phyloP scores from a whole-genome alignment of 1,140 invertebrate genomes.

The Agrypnia vestita region DNA sequence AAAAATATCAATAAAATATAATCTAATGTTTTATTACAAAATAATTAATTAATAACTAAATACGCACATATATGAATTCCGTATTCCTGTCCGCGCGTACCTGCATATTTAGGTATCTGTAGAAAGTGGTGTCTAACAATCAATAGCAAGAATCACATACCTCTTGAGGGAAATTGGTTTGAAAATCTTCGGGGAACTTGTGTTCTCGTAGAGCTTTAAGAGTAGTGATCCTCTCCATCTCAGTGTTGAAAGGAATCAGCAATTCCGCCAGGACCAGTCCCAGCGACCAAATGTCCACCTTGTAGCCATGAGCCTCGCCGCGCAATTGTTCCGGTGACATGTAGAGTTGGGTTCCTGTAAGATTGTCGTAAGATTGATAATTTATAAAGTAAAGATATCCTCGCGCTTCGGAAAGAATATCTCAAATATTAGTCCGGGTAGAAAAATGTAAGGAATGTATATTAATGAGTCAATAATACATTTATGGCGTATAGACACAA shows the following conservation, averaged over 20 bases:
- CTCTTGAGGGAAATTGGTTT: slow-evolving; percentile 78
- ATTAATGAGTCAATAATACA: too few relatives aligned
- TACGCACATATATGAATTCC: too few relatives aligned
- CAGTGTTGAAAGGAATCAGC: slow-evolving; percentile 89
- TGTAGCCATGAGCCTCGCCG: slow-evolving; percentile 88
- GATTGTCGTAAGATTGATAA: neutral
- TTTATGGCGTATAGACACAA: too few relatives aligned
- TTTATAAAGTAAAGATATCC: neutral
- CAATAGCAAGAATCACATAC: slow-evolving; percentile 66
- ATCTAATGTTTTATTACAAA: neutral
- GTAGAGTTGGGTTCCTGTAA: slow-evolving; percentile 90
- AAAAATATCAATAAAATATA: neutral
- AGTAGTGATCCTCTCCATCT: slow-evolving; percentile 87
- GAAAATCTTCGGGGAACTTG: slow-evolving; percentile 83
- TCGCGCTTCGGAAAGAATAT: too few relatives aligned
- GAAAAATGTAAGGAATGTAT: too few relatives aligned
- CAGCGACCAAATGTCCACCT: slow-evolving; percentile 97
- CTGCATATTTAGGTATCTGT: neutral
- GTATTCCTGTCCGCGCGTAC: too few relatives aligned
- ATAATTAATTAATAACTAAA: neutral
- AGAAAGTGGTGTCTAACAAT: neutral
- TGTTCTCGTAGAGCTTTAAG: slow-evolving; percentile 78
- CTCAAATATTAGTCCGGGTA: too few relatives aligned
- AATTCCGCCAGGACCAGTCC: slow-evolving; percentile 96
- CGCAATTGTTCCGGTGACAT: slow-evolving; percentile 97